These are phyloP conservation scores for Sminthurinus signatus DNA, from an alignment of 1,140 invertebrate genomes.

Conservation along the genomic window DNA sequence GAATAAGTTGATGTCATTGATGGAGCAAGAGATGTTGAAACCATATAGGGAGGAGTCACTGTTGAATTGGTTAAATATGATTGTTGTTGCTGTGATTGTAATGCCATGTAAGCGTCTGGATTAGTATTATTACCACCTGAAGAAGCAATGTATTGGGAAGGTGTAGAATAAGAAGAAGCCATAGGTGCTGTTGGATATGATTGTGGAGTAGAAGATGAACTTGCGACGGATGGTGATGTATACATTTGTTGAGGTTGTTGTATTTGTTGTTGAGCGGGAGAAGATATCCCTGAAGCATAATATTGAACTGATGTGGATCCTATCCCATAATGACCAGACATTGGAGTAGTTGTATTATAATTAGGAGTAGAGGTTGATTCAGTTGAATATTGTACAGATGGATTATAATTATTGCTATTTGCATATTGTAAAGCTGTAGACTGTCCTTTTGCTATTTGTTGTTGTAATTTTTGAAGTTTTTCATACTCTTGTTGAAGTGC, in stretches of 20 bases:
- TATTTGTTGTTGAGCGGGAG: neutral
- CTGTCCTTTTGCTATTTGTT: neutral
- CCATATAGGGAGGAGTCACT: too few relatives aligned
- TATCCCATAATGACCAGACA: neutral
- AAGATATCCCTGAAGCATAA: neutral
- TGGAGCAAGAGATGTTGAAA: neutral
- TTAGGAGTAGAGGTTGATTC: neutral
- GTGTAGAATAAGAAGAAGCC: slow-evolving; percentile 30
- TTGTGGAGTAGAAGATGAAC: slow-evolving; percentile 5
- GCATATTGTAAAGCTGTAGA: neutral
- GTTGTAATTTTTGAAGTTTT: neutral
- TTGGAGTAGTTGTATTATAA: neutral
- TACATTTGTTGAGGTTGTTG: neutral
- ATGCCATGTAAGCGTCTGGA: too few relatives aligned
- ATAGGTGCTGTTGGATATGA: slow-evolving; percentile 19
- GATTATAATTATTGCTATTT: neutral
- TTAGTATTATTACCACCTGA: too few relatives aligned
- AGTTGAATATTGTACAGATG: neutral
- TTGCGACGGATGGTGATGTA: neutral
- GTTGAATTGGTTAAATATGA: neutral
- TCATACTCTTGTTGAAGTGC: slow-evolving; percentile 6
- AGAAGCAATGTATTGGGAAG: too few relatives aligned
- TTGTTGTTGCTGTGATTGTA: slow-evolving; percentile 1
- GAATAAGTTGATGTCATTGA: too few relatives aligned
- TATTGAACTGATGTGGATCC: neutral